phyloP scores from a whole-genome alignment of 2,797 vertebrate species.

The Periparus ater region DNA sequence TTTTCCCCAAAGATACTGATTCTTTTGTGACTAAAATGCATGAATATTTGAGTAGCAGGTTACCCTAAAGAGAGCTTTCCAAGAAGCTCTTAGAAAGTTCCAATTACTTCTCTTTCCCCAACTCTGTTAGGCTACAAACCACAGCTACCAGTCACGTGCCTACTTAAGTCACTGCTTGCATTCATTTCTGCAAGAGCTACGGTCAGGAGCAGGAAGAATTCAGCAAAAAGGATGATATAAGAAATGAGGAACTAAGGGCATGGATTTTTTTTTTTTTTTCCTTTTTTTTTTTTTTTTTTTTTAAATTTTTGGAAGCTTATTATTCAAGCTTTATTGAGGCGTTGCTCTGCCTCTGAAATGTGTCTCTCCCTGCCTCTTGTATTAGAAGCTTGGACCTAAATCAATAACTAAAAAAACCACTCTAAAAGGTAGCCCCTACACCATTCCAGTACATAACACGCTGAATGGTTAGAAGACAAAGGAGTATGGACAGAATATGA shows the following conservation, averaged over 20 bases:
- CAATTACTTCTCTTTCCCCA: not conserved
- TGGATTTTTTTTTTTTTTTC: not conserved
- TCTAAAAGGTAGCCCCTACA: not conserved
- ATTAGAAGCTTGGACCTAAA: not conserved
- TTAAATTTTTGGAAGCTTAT: not conserved
- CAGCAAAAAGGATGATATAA: not conserved
- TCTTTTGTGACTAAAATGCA: not conserved
- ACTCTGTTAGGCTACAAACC: not conserved
- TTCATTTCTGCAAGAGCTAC: not conserved
- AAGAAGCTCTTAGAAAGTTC: not conserved
- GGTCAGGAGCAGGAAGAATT: not conserved
- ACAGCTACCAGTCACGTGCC: not conserved
- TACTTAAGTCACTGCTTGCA: not conserved
- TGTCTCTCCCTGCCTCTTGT: not conserved
- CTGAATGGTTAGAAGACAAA: not conserved
- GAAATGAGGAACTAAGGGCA: not conserved
- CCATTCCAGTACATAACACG: fast-evolving
- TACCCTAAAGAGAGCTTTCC: not conserved
- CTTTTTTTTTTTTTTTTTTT: fast-evolving
- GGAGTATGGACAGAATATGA: not conserved
- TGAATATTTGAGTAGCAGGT: not conserved
- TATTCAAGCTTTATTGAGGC: not conserved
- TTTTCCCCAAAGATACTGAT: not conserved
- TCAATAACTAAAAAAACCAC: not conserved
- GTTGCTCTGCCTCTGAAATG: not conserved